Conservation (phyloP, 1,140 invertebrate species). For the Macrocentrus cingulum region DNA sequence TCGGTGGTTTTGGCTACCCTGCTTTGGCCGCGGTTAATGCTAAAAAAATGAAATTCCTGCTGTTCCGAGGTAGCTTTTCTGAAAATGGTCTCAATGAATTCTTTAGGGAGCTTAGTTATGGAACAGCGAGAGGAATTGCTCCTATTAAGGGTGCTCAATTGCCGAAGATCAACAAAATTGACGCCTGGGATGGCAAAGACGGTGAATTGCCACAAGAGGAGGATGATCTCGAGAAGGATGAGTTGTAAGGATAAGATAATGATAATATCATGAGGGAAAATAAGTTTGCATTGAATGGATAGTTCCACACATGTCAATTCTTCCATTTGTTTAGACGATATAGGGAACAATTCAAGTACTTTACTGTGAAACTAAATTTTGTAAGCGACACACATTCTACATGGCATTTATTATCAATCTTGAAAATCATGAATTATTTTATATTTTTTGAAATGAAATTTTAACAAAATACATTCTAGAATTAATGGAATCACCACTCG, state of each 20-base stretch:
- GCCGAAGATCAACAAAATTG: slow-evolving; percentile 72
- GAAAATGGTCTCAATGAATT: slow-evolving; percentile 94
- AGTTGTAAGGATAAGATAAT: slow-evolving; percentile 65
- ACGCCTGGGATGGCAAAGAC: slow-evolving; percentile 97
- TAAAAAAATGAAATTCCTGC: slow-evolving; percentile 96
- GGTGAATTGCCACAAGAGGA: slow-evolving; percentile 86
- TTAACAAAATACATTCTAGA: too few relatives aligned
- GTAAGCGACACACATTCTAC: too few relatives aligned
- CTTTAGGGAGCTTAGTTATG: slow-evolving; percentile 91
- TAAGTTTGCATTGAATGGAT: neutral
- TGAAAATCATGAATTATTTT: too few relatives aligned
- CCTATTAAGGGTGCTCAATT: slow-evolving; percentile 84
- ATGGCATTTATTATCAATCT: too few relatives aligned
- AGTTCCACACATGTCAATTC: neutral
- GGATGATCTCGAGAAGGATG: slow-evolving; percentile 84
- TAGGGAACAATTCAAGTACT: too few relatives aligned
- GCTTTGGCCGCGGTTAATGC: slow-evolving; percentile 95
- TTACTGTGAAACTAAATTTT: too few relatives aligned
- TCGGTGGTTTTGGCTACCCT: slow-evolving; percentile 90
- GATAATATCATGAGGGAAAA: neutral
- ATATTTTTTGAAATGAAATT: too few relatives aligned
- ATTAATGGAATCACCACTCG: too few relatives aligned
- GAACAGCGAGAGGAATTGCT: slow-evolving; percentile 88
- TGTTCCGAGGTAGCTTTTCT: slow-evolving; percentile 92
- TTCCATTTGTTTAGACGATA: too few relatives aligned